Base-by-base conservation (phyloP, 2,113 vertebrate genomes). In the Poecile atricapillus region DNA sequence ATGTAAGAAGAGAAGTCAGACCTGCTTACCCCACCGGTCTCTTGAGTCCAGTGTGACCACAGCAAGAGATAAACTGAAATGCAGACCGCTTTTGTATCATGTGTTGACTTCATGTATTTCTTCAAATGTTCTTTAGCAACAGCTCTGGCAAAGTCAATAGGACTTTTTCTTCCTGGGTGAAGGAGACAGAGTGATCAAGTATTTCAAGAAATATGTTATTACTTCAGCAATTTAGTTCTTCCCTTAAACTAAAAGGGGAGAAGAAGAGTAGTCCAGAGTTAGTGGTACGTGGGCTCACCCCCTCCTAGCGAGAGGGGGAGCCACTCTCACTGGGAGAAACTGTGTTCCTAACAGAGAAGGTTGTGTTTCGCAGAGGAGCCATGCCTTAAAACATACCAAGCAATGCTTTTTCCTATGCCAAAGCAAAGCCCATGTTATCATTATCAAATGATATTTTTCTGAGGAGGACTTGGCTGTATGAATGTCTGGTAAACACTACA, bases 401-500 rank as follows among this genome's bases (percentile, higher is more conserved):
- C 30, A 62, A 14, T 55, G 37, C 37, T 75, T 39, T 74, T 21
- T 33, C 93, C 62, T 76, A 43, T 78, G 79, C 41, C 85, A 76
- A 71, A 89, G n/a, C 0, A 0, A 87, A 89, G 47, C 31, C 53
- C 15, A 0, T 43, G 31, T 70, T 88, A 52, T 60, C 46, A 46
- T 89, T 77, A 68, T 60, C 55, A 46, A 60, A 37, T 87, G 56
- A 50, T 62, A 74, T 50, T 74, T 90, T 95, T 82, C 74, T 70
- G 75, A 90, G 90, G 90, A 82, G 47, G 58, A 73, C 74, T 85
- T 95, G 76, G 52, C 85, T 91, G 8, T 68, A 41, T 56, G 59
- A 97, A 80, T 78, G 30, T 77, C 76, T 90, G 68, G 79, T 87
- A 96, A 96, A 97, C 77, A 94, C 89, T 94, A 84, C 65, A 91